phyloP scores from a whole-genome alignment of 35 echinoderm and acorn worm species.

The Lytechinus variegatus region DNA sequence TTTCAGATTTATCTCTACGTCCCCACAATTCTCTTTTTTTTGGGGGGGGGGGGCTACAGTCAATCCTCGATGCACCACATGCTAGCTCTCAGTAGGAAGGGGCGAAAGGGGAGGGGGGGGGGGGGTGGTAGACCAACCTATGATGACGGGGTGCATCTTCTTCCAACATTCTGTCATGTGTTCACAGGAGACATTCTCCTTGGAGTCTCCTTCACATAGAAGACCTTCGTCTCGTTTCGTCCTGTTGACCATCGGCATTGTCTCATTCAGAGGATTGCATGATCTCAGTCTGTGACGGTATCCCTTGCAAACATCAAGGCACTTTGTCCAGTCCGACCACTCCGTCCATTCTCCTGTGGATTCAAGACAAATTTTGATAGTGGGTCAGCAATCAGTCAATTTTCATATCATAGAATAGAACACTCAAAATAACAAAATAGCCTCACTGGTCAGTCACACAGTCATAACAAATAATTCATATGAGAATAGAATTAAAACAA shows the following conservation, averaged over 20 bases:
- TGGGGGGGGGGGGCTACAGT: no score
- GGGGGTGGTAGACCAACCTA: background rate
- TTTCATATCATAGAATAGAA: no score
- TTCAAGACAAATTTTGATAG: background rate
- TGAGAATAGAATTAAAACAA: no score
- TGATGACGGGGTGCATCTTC: background rate
- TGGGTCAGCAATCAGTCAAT: background rate
- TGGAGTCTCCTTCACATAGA: background rate
- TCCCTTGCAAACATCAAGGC: background rate
- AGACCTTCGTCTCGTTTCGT: conserved; percentile 32
- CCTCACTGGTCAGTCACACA: no score
- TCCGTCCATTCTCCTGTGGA: background rate
- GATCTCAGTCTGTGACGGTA: background rate
- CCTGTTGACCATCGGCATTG: background rate
- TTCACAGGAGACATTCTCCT: background rate
- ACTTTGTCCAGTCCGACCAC: background rate
- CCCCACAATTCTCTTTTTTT: no score
- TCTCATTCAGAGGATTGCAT: background rate
- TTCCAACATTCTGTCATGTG: background rate
- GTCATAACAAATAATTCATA: no score
- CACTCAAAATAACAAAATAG: no score
- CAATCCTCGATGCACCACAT: no score
- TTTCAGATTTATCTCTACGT: no score
- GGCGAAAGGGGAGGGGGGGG: no score
- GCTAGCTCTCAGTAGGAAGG: background rate